Evolutionary conservation across 2,113 vertebrate species (phyloP).

Genomic region (Ammodytes dubius): DNA sequence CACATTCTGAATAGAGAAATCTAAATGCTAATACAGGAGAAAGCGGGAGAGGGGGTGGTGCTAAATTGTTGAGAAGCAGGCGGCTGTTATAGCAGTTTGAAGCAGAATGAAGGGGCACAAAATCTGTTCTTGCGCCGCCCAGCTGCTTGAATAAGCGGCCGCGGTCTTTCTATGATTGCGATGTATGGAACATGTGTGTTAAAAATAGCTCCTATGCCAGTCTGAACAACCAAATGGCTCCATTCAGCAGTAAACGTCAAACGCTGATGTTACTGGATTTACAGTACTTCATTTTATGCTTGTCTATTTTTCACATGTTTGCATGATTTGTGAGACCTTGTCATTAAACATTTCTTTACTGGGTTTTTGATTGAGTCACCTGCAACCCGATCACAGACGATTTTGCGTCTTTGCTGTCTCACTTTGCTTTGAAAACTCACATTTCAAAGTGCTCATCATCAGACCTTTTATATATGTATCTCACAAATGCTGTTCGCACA

Average conservation of each 20-base stretch:
- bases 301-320: not conserved
- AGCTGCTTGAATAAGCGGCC: not conserved
- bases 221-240: not conserved
- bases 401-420: conserved; percentile 36
- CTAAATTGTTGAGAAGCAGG: not conserved
- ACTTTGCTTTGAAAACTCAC: conserved; percentile 52
- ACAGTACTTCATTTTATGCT: not conserved
- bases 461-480: conserved; percentile 38
- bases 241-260: not conserved
- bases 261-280: not conserved
- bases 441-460: conserved; percentile 54
- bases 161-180: not conserved
- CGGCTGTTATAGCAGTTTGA: not conserved
- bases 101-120: conserved; percentile 9
- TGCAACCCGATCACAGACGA: conserved; percentile 34
- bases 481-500: conserved; percentile 23
- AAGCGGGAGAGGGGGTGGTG: not conserved
- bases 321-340: not conserved
- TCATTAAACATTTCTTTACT: conserved; percentile 14
- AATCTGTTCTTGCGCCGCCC: conserved; percentile 19
- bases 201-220: not conserved
- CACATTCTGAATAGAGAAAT: conserved; percentile 31
- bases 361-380: conserved; percentile 39
- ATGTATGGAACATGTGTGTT: not conserved
- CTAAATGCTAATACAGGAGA: conserved; percentile 45